Percentiles rank a stretch among this genome's conserved stretches.
Evolutionary conservation across 1,140 invertebrate species (phyloP).

Genomic region (Popillia japonica): DNA sequence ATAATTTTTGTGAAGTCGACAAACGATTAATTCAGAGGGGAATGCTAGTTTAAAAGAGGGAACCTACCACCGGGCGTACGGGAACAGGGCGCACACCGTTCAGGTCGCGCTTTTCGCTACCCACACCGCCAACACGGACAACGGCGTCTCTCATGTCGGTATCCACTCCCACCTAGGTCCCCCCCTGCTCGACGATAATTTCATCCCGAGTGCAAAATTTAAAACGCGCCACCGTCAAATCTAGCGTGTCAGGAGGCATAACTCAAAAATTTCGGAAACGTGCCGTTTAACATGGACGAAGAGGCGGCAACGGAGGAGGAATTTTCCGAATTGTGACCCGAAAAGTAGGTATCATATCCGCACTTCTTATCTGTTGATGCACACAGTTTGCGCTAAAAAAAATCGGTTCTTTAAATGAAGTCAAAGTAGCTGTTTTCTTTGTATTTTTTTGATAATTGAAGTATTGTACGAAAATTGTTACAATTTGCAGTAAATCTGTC

Average conservation of each 20-base stretch:
- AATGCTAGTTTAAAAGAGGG: conserved; percentile 13
- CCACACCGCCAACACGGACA: neutral
- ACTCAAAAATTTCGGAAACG: conserved; percentile 31
- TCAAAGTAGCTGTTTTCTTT: too few relatives aligned
- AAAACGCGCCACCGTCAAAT: conserved; percentile 21
- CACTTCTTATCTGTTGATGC: neutral
- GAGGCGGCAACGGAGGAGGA: neutral
- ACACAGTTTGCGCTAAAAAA: neutral
- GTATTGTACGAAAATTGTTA: too few relatives aligned
- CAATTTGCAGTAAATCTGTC: too few relatives aligned
- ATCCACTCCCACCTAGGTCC: neutral
- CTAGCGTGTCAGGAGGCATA: conserved; percentile 12
- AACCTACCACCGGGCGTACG: neutral
- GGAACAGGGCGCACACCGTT: neutral
- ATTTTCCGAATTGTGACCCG: neutral
- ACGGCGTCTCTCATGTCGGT: neutral
- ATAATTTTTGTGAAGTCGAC: conserved; percentile 44
- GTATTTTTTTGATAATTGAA: too few relatives aligned
- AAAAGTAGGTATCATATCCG: neutral
- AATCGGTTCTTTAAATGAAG: neutral
- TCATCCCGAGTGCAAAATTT: conserved; percentile 12
- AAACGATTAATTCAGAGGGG: conserved; percentile 43
- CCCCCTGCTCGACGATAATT: conserved; percentile 6
- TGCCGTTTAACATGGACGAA: conserved; percentile 28
- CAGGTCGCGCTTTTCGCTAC: neutral